Conservation (phyloP, 2,113 vertebrate species). For the Cryptotis parvus region DNA sequence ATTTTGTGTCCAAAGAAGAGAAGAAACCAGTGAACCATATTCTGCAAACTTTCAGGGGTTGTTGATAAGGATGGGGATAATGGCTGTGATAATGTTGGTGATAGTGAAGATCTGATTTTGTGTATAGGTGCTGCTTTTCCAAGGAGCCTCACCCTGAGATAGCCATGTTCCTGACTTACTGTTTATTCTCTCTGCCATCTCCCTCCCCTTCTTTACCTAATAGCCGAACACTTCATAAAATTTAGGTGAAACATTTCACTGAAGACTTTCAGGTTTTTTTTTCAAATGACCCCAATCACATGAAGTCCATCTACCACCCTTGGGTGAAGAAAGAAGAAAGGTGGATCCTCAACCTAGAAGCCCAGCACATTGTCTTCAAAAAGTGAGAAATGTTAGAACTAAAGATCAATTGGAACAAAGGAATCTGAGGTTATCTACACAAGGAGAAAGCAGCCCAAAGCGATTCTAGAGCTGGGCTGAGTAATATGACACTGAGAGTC, state of each 20-base stretch:
- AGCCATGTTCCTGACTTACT: background rate
- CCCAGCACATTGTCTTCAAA: background rate
- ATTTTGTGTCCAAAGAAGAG: background rate
- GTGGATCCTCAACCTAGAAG: background rate
- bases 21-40: background rate
- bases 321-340: background rate
- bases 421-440: background rate
- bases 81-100: background rate
- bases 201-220: background rate
- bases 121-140: background rate
- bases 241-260: background rate
- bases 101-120: background rate
- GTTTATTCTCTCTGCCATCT: background rate
- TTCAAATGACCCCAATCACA: background rate
- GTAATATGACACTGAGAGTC: background rate
- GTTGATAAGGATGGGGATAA: background rate
- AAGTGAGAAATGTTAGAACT: background rate
- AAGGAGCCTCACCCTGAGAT: background rate
- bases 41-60: background rate
- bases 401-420: background rate
- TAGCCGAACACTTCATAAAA: background rate
- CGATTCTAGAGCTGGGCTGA: background rate
- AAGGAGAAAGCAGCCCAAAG: background rate
- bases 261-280: background rate
- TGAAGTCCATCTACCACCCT: slow-evolving; percentile 27